Conservation (phyloP, 2,113 vertebrate genomes). For the Brachypteracias leptosomus region DNA sequence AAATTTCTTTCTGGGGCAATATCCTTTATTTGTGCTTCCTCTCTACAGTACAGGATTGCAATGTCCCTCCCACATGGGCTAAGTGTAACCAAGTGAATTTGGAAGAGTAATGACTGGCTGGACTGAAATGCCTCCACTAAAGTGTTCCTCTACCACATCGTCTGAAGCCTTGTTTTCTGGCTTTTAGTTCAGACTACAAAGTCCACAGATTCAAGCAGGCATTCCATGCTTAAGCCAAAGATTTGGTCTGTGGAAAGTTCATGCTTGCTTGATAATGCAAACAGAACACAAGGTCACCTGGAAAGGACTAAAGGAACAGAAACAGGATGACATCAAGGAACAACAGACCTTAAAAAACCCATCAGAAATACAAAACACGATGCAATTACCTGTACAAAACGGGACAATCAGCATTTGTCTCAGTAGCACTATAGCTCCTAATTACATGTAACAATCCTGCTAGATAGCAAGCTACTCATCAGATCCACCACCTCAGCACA, state of each 20-base stretch:
- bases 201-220: not conserved
- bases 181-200: not conserved
- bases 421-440: not conserved
- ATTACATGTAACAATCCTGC: not conserved
- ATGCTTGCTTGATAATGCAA: not conserved
- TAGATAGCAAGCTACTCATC: not conserved
- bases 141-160: not conserved
- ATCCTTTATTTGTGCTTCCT: constrained; percentile 6
- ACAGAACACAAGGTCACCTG: not conserved
- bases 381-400: not conserved
- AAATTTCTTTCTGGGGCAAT: not conserved
- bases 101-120: constrained; percentile 27
- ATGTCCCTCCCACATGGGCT: not conserved
- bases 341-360: not conserved
- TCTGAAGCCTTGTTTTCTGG: not conserved
- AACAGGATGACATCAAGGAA: not conserved
- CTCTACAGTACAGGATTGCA: not conserved
- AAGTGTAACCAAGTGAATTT: not conserved
- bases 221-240: not conserved
- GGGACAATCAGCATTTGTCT: not conserved
- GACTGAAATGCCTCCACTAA: constrained; percentile 8
- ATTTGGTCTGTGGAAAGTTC: not conserved
- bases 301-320: not conserved
- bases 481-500: not conserved
- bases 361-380: not conserved